Evolutionary conservation across 2,797 vertebrate genomes (phyloP), one percentile per base, ranked within the genome.

Genomic region (Masticophis lateralis): DNA sequence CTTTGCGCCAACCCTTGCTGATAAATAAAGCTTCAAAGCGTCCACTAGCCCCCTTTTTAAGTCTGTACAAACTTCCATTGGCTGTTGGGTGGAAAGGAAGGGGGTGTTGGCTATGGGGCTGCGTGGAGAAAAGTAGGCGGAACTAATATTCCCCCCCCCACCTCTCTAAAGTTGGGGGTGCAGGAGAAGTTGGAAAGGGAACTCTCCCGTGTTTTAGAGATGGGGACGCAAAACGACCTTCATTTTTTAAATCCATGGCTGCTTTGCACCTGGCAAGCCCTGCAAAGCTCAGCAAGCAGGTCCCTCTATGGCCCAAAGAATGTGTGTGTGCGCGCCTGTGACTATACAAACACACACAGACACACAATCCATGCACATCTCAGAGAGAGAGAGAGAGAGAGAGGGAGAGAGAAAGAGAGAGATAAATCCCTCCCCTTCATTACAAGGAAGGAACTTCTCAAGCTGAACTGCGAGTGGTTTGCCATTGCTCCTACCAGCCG

Each of bases 401-500:
- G 69, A 37, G 16, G 9, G 69, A 37, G n/a, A 18, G n/a, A 32
- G n/a, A 5, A 4, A n/a, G 63, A 13, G n/a, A 22, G 74, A 25
- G 20, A 83, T 2, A 96, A 96, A 95, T 95, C 97, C 92, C 96
- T 94, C 95, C 95, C 94, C 95, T 83, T 43, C 86, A 25, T 92
- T 61, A 86, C 92, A 90, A 95, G 92, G 92, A 93, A 93, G 96
- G 95, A 97, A 97, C 97, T 96, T 96, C 96, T 97, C 96, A 79
- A 86, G 96, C 96, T 96, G 96, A 96, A 95, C 96, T 32, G 96
- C 1, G 94, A 96, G 96, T 16, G 86, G 11, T 28, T 59, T 47
- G 96, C 96, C 96, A 95, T 86, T 5, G 86, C 60, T 22, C 1
- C 47, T n/a, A 79, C 56, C 96, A 95, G 96, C 96, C 96, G 95